Evolutionary conservation across 2,888 invertebrate species (phyloP), one percentile per base, ranked within the genome.

Genomic region (Lepidocyrtinus sp.): DNA sequence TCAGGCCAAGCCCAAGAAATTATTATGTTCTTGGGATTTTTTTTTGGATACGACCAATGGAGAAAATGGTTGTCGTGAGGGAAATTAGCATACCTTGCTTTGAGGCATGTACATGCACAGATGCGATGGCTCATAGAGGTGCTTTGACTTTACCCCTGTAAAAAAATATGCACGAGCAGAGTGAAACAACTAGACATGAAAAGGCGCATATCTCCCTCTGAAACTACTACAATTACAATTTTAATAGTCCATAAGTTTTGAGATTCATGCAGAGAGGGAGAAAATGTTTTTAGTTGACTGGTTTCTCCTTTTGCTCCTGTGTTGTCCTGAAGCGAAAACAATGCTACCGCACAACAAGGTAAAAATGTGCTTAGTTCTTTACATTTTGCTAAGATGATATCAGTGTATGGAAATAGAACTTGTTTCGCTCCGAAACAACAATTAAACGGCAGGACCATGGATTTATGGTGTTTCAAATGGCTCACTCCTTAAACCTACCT

Each of bases 361-460:
- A 9, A 12, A 2, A 36, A 45, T n/a, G 15, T 65, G 17, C 19
- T 64, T 25, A 17, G 17, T 26, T 9, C 17, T 59, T 26, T 17
- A 12, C n/a, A n/a, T 72, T 68, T 67, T 24, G 50, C 50, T 50
- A 17, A 26, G 82, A 82, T 82, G 82, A 82, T 82, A 82, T 82
- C 82, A 82, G 82, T 68, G 26, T 50, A 71, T 82, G 65, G 72
- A 77, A 79, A 78, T 79, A 82, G 78, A 82, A 77, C 75, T 82
- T 75, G 82, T 82, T 82, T 75, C 65, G 75, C 72, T 75, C 80
- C 71, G 75, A 22, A 82, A 75, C 75, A 75, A 72, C 82, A 82
- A 82, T 82, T 82, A 82, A 79, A 75, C 75, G 27, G 75, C 82
- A 68, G 78, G 82, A 75, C 80, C 71, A 75, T 75, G 74, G 80